A percentile compares a stretch with the other conserved stretches of the same genome.
Conservation (phyloP, 1,140 invertebrate genomes). For the Protaetia brevitarsis region DNA sequence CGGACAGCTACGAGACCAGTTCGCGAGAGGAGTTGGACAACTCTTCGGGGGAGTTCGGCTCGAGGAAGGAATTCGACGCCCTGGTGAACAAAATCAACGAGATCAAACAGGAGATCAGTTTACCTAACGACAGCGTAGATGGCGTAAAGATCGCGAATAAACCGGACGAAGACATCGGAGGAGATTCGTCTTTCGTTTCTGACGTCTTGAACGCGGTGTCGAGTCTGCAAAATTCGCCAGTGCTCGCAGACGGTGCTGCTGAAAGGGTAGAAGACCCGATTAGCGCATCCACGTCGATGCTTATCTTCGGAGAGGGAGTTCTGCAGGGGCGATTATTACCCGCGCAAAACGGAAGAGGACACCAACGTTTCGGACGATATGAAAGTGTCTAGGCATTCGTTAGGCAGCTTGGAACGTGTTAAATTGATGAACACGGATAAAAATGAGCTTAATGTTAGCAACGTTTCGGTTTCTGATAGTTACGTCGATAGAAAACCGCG, state of each 20-base stretch:
- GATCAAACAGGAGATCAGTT: slow-evolving; percentile 44
- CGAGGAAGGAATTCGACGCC: slow-evolving; percentile 41
- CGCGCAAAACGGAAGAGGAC: slow-evolving; percentile 40
- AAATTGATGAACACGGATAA: not conserved
- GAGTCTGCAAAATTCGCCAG: not conserved
- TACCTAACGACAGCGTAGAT: not conserved
- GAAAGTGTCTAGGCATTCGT: slow-evolving; percentile 57
- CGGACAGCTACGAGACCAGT: not conserved
- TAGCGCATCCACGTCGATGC: slow-evolving; percentile 29
- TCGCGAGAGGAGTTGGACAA: not conserved
- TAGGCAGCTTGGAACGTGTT: slow-evolving; percentile 55
- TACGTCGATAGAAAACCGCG: slow-evolving; percentile 2
- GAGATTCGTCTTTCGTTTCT: not conserved
- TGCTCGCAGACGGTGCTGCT: too few species aligned
- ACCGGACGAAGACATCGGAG: too few species aligned
- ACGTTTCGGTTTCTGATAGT: slow-evolving; percentile 35
- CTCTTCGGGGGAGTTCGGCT: slow-evolving; percentile 25
- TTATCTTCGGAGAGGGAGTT: slow-evolving; percentile 38
- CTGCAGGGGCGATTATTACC: slow-evolving; percentile 24
- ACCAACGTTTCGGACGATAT: slow-evolving; percentile 60
- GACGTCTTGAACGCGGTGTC: not conserved
- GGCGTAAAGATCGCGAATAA: too few species aligned
- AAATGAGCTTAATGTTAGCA: too few species aligned
- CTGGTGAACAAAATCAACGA: slow-evolving; percentile 45
- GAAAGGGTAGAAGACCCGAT: too few species aligned